Base-by-base conservation (phyloP, 1,140 invertebrate genomes). In the Cherax quadricarinatus region DNA sequence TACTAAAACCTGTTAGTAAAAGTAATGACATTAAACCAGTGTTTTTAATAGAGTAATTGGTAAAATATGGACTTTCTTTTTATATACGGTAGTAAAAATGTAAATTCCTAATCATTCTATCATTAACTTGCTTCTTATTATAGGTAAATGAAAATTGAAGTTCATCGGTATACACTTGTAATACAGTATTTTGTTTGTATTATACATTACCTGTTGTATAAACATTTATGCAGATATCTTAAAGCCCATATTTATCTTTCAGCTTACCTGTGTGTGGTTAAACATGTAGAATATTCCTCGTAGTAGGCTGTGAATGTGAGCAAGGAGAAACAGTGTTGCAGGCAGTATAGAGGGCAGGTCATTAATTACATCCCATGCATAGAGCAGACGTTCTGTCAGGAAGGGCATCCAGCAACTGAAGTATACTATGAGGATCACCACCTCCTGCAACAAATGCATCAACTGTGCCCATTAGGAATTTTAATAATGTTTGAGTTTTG, bases 391-490 rank as follows among this genome's bases (percentile, higher is more conserved):
- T 48, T 89, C 88, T 12, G 84, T 24, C 60, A 89, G 12, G 49
- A 84, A 82, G 12, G 88, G 88, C 18, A 24, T 82, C 88, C 88
- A 89, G 66, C 88, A 89, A 21, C 53, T 14, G 48, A 83, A 4
- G 53, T 82, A 84, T 73, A 66, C 70, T 53, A 30, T 14, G 2
- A 89, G n/a, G 21, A 89, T 60, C 24, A 84, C 49, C 18, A 84
- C 30, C 57, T n/a, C 62, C 88, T 89, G 88, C 12, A 16, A 81
- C 12, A 48, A 30, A 6, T 70, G 18, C 24, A 21, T 24, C 6
- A 75, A 12, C 3, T 30, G 6, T 21, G 16, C 30, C 24, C 12
- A 75, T 75, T 75, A 75, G 70, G 3, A 66, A 21, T 66, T 66
- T 66, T 66, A 21, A 18, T 18, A 21, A 66, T 66, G 2, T 66